Conservation (phyloP, 2,113 vertebrate genomes). For the Porphyrio hochstetteri region DNA sequence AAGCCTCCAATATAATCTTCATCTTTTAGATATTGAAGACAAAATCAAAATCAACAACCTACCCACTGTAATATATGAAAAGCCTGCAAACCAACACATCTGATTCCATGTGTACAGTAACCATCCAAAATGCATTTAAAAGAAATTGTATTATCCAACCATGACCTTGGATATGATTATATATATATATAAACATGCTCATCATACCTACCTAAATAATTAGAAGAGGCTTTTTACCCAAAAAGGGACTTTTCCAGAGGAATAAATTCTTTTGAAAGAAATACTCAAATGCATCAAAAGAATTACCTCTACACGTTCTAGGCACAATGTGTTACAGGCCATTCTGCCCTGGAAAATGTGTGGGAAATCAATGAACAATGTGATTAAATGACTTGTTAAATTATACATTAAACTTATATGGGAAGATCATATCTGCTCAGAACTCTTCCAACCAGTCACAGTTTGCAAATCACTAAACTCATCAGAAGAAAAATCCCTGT, state of each 20-base stretch:
- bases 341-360: not conserved
- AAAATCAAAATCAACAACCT: not conserved
- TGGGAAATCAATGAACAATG: not conserved
- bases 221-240: not conserved
- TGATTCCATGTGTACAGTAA: not conserved
- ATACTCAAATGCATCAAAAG: not conserved
- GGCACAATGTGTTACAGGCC: not conserved
- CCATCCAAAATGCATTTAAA: not conserved
- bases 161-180: not conserved
- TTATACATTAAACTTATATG: constrained; percentile 25
- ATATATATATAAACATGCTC: not conserved
- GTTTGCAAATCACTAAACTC: not conserved
- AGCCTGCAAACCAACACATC: not conserved
- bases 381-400: constrained; percentile 39
- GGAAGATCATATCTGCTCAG: not conserved
- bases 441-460: not conserved
- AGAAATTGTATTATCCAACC: not conserved
- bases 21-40: not conserved
- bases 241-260: not conserved
- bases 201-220: not conserved
- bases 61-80: not conserved
- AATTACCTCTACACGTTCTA: not conserved
- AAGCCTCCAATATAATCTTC: not conserved
- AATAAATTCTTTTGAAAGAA: not conserved
- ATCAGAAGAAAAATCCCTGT: not conserved